Evolutionary conservation across 2,888 invertebrate species (phyloP), one percentile per base, ranked within the genome.

Genomic region (Xanthia icteritia): DNA sequence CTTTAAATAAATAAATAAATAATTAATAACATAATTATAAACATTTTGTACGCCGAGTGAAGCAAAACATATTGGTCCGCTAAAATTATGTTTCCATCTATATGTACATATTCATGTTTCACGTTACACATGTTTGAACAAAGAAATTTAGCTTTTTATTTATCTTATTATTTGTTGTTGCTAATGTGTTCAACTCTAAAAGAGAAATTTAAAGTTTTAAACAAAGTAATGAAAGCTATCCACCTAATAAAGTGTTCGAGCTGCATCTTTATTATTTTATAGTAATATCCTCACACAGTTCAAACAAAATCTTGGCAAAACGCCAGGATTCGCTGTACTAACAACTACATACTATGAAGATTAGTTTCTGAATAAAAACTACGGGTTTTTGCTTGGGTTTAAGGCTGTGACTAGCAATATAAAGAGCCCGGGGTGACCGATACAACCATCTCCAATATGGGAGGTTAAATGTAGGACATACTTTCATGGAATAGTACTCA

Each of bases 221-320:
- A 60, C 48, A 61, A 72, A 68, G 31, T 48, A 39, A 60, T 39
- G 23, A 39, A 45, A 66, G 8, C 15, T n/a, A 20, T 48, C 31
- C 27, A 17, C 42, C 13, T 20, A 31, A 8, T 71, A 39, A 63
- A 56, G 31, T 60, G 61, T 70, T 61, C 11, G 27, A 70, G 61
- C 45, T 66, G 36, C 20, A 56, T 80, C 15, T 48, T n/a, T n/a
- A n/a, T n/a, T n/a, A 17, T 48, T 66, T 65, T 48, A 69, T 31
- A 20, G 31, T 61, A 6, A 27, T 66, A 15, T 39, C 9, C 48
- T 56, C 42, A 61, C 67, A 31, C 31, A 71, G 48, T 66, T n/a
- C 51, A 27, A 42, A n/a, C 15, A n/a, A 79, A 67, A 71, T 17
- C n/a, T 71, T 71, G 81, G 75, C 70, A 15, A 15, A 36, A 31